Evolutionary conservation across 2,888 invertebrate genomes (phyloP).

Genomic region (Cheilosia impressa): DNA sequence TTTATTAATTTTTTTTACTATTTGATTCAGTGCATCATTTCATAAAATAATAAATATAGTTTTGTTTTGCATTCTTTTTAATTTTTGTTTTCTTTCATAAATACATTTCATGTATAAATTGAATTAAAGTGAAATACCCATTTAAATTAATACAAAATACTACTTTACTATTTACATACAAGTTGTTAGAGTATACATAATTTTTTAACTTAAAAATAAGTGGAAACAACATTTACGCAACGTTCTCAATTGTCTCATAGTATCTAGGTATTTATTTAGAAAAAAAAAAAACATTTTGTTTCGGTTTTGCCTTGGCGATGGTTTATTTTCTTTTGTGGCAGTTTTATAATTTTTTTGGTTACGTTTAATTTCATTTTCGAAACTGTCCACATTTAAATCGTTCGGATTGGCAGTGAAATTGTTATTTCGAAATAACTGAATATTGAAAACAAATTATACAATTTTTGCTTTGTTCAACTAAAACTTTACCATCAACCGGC

Average conservation of each 20-base stretch:
- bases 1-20: constrained; percentile 81
- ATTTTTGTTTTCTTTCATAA: constrained; percentile 61
- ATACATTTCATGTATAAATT: constrained; percentile 72
- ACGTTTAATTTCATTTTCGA: constrained; percentile 8
- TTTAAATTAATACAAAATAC: constrained; percentile 76
- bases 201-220: constrained; percentile 45
- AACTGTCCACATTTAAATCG: constrained; percentile 23
- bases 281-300: constrained; percentile 14
- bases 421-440: constrained; percentile 16
- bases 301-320: constrained; percentile 67
- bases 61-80: constrained; percentile 58
- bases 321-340: constrained; percentile 59
- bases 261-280: neutral
- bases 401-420: constrained; percentile 68
- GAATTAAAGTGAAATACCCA: constrained; percentile 74
- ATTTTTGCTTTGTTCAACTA: constrained; percentile 14
- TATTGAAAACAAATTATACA: neutral
- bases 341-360: constrained; percentile 25
- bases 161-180: constrained; percentile 72
- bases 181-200: constrained; percentile 46
- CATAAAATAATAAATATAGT: constrained; percentile 79
- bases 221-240: constrained; percentile 43
- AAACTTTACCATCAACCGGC: constrained; percentile 63
- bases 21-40: constrained; percentile 83
- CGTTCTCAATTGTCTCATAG: constrained; percentile 28